These are phyloP conservation scores for Margaritifera margaritifera DNA, from an alignment of 2,888 invertebrate genomes.

Conservation along the genomic window DNA sequence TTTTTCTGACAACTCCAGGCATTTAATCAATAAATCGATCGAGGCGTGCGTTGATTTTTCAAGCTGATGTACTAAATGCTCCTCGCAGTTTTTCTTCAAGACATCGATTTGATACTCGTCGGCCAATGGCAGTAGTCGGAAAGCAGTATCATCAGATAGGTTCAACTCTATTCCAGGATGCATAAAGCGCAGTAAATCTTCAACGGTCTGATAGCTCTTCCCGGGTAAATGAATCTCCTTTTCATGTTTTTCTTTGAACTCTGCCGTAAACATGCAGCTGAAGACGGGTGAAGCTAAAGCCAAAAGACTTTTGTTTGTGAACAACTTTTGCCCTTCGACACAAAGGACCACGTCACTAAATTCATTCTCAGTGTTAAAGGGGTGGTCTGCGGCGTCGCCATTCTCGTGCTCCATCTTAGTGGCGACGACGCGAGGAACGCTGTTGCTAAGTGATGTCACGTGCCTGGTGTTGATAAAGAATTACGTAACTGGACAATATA, in stretches of 20 bases:
- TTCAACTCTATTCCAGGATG: conserved; percentile 38
- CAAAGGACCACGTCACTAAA: conserved; percentile 34
- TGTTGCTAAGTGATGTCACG: background rate
- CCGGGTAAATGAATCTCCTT: conserved; percentile 36
- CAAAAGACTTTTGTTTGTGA: conserved; percentile 36
- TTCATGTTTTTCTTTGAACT: conserved; percentile 40
- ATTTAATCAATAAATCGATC: conserved; percentile 31
- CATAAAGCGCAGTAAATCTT: conserved; percentile 39
- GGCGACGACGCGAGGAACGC: conserved; percentile 1
- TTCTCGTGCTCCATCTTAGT: background rate
- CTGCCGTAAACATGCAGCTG: conserved; percentile 43
- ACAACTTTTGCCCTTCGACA: conserved; percentile 29
- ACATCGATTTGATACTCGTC: conserved; percentile 45
- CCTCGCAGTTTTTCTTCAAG: conserved; percentile 43
- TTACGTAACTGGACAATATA: too few relatives aligned
- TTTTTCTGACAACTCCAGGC: conserved; percentile 30
- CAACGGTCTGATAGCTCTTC: conserved; percentile 30
- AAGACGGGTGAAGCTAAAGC: conserved; percentile 48
- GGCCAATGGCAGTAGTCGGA: conserved; percentile 38
- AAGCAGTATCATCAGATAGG: conserved; percentile 27
- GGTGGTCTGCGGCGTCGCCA: conserved; percentile 1
- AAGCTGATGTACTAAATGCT: conserved; percentile 25
- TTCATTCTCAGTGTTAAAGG: conserved; percentile 25
- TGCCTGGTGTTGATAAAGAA: too few relatives aligned
- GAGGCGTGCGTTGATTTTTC: conserved; percentile 15